Conservation (phyloP, 2,797 vertebrate species). For the Megalops cyprinoides region DNA sequence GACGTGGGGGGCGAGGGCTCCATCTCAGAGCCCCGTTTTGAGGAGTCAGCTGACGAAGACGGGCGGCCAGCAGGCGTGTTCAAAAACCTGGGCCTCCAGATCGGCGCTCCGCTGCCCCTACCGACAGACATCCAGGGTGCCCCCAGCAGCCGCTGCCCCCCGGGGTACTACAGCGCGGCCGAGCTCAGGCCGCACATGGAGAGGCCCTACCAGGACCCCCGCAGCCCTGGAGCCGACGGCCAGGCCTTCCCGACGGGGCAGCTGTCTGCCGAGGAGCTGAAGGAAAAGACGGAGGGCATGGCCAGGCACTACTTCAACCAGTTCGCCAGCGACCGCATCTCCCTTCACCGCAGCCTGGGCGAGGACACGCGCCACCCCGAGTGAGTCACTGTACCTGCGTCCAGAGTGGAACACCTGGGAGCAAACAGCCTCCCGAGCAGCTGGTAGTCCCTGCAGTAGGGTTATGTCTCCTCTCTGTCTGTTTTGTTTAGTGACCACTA, state of each 20-base stretch:
- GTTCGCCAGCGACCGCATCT: constrained; percentile 92
- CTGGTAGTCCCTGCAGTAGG: too few relatives aligned
- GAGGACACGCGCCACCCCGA: constrained; percentile 89
- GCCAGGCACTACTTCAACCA: constrained; percentile 83
- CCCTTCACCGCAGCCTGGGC: constrained; percentile 88
- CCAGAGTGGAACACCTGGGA: too few relatives aligned
- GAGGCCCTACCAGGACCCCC: constrained; percentile 74
- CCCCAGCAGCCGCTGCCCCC: constrained; percentile 60
- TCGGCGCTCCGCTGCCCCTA: constrained; percentile 52
- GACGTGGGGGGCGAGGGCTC: constrained; percentile 46
- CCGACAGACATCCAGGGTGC: constrained; percentile 24
- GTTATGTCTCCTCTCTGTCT: too few relatives aligned
- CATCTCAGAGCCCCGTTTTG: constrained; percentile 64
- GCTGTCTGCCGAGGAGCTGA: constrained; percentile 65
- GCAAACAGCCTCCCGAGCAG: too few relatives aligned
- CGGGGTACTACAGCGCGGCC: constrained; percentile 73
- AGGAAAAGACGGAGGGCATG: constrained; percentile 71
- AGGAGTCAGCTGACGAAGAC: constrained; percentile 66
- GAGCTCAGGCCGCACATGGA: constrained; percentile 77
- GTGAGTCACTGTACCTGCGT: too few relatives aligned
- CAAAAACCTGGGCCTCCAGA: constrained; percentile 69
- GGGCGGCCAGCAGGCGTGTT: constrained; percentile 63
- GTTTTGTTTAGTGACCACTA: too few relatives aligned
- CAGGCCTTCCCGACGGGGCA: constrained; percentile 67
- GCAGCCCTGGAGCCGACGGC: constrained; percentile 73